phyloP scores from a whole-genome alignment of 2,888 invertebrate genomes.

The Furcula furcula region DNA sequence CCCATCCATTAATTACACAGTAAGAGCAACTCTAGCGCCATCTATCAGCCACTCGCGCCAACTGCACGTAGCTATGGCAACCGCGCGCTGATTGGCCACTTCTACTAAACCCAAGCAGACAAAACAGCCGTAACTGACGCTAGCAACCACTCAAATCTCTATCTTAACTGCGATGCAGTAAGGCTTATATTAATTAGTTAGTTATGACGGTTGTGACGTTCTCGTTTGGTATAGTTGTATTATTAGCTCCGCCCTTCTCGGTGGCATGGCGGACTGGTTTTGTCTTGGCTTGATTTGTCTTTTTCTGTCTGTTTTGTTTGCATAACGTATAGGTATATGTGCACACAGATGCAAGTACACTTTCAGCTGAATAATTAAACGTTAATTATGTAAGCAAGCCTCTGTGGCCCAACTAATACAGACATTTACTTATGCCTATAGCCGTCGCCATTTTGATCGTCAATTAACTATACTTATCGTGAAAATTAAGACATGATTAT shows the following conservation, averaged over 20 bases:
- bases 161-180: conserved; percentile 38
- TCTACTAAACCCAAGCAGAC: conserved; percentile 32
- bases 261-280: conserved; percentile 71
- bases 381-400: no score
- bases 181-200: conserved; percentile 43
- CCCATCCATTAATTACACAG: conserved; percentile 21
- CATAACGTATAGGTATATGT: conserved; percentile 22
- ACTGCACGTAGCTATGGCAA: conserved; percentile 64
- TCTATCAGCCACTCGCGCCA: conserved; percentile 48
- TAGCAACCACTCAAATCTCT: conserved; percentile 42
- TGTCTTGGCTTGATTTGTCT: conserved; percentile 49
- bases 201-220: conserved; percentile 29
- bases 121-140: conserved; percentile 47
- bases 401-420: no score
- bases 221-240: conserved; percentile 32
- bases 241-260: conserved; percentile 75
- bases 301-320: conserved; percentile 56
- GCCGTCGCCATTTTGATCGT: no score
- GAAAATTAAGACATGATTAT: no score
- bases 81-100: conserved; percentile 75
- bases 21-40: conserved; percentile 48
- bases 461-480: no score
- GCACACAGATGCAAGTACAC: background rate
- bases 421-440: no score
- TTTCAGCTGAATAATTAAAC: no score